Percentiles rank a stretch among this genome's conserved stretches.
phyloP scores from a whole-genome alignment of 2,113 vertebrate species.

The Hemicordylus capensis region DNA sequence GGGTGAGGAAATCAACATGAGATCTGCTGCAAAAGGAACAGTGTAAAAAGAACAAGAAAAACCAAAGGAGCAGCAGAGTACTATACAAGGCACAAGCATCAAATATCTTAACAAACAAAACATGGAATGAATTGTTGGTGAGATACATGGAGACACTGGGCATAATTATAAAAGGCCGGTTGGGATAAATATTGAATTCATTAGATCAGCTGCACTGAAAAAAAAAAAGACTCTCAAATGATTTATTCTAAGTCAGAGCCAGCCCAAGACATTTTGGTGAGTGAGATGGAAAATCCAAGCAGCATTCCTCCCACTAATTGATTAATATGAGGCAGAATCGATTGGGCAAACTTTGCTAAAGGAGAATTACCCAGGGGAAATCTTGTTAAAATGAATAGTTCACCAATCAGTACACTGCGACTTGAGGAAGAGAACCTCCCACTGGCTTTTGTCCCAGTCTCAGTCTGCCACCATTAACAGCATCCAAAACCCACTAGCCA shows the following conservation, averaged over 20 bases:
- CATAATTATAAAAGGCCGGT: neutral
- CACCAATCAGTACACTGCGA: neutral
- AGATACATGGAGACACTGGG: conserved; percentile 4
- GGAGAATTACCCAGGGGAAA: neutral
- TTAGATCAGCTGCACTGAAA: too few relatives aligned
- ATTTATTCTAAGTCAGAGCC: neutral
- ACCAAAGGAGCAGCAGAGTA: conserved; percentile 7
- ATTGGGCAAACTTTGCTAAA: neutral
- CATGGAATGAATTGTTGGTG: conserved; percentile 18
- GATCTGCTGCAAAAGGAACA: neutral
- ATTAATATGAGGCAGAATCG: neutral
- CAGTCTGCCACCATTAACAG: neutral
- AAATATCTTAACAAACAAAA: conserved; percentile 11
- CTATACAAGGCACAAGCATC: neutral
- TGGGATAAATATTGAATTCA: conserved; percentile 33
- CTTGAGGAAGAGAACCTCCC: neutral
- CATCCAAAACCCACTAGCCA: neutral
- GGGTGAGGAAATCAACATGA: neutral
- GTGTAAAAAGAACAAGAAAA: neutral
- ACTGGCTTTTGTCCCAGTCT: neutral
- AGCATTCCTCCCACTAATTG: neutral
- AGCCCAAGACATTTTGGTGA: neutral
- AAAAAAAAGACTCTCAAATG: neutral
- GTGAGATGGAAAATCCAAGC: neutral
- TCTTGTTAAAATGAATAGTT: neutral